Base-by-base conservation (phyloP, 2,113 vertebrate species). In the Stegastes partitus region DNA sequence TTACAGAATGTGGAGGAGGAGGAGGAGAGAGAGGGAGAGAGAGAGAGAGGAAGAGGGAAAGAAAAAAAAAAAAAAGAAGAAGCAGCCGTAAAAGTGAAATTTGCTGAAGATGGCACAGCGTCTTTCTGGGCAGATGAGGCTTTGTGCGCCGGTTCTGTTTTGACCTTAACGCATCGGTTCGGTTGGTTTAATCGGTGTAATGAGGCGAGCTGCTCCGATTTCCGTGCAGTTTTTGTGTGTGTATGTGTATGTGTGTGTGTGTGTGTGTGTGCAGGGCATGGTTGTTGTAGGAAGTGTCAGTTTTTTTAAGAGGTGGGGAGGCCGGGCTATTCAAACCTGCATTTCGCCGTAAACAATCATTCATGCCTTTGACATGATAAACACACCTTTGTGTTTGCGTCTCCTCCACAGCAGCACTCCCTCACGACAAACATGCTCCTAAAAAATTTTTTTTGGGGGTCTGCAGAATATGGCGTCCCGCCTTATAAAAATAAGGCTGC, bases 401-500 rank as follows among this genome's bases (percentile, higher is more conserved):
- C 74, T 56, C 77, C 89, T 28, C 26, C 26, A 28, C 26, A 28
- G 26, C 26, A 28, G 26, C 26, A 2, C 5, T 5, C 26, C 26
- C 79, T 74, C 28, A 83, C 19, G 49, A 74, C 66, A n/a, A n/a
- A n/a, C 66, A 59, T 71, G 79, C 68, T 90, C 77, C 86, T 82
- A 77, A 74, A 88, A 88, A 92, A 93, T 92, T 93, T 95, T 93
- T n/a, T n/a, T n/a, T n/a, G n/a, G 93, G 95, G 94, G 94, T 96
- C 96, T 97, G 97, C 96, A 96, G 95, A 98, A 97, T 96, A 98
- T 97, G 97, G 97, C 97, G 96, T 95, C 96, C 95, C 94, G 95
- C 93, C 94, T 96, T 96, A 95, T 96, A 96, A 96, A 96, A 96
- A 96, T 96, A 97, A 96, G 92, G 96, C 96, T 97, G 97, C 97